Base-by-base conservation (phyloP, 1,140 invertebrate genomes). In the Teleogryllus occipitalis region DNA sequence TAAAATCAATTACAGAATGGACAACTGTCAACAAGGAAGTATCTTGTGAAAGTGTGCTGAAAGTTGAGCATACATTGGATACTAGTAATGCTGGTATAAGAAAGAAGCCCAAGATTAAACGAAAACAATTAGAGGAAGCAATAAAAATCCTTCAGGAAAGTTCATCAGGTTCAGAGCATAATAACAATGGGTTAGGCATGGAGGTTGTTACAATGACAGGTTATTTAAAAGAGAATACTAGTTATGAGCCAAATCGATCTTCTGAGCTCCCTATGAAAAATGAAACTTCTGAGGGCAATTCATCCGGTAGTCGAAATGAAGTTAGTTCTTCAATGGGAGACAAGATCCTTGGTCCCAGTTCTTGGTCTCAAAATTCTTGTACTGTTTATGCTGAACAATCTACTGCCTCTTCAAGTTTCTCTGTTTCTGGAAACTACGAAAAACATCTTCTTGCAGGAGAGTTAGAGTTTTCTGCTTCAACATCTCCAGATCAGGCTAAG, bases 91-190 rank as follows among this genome's bases (percentile, higher is more conserved):
- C 10, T 14, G 22, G 76, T n/a, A 77, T 46, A 22, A n/a, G 18
- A 47, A 77, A 48, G 39, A 77, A 15, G 48, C 7, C 46, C 7
- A 77, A 77, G 8, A 18, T 39, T 12, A 47, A 27, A 75, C 10
- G 18, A 77, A 77, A n/a, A n/a, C 76, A 77, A 77, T 39, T 47
- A 4, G 76, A n/a, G 14, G 48, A 46, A 77, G 22, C 14, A 77
- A 77, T 46, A 39, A 77, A 47, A 47, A 39, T 77, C n/a, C 22
- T 77, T 47, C 76, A 47, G 47, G 48, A 77, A 39, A 77, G 18
- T 14, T 47, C 47, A 14, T 27, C 18, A 8, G 46, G 54, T 18
- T 65, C 54, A 3, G 54, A 65, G 18, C 54, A 10, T 65, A 65
- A 65, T 18, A 65, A 18, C 54, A 65, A 18, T 18, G 18, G 54